These are phyloP conservation scores for Sacculina carcini DNA, from an alignment of 2,888 invertebrate genomes.

Conservation along the genomic window DNA sequence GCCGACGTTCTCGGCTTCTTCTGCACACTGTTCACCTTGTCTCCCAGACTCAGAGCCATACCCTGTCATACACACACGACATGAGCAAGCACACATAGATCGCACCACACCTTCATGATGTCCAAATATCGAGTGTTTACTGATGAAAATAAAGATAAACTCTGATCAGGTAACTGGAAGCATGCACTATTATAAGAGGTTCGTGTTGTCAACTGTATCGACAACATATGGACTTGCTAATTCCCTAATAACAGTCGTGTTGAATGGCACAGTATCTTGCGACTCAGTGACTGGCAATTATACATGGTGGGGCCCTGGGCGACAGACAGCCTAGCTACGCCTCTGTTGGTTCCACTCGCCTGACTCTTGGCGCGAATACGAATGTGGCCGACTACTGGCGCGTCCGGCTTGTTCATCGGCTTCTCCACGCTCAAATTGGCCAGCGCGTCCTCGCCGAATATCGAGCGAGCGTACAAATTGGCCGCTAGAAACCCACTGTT, in stretches of 20 bases:
- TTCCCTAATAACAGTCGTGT: no score
- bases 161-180: no score
- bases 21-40: slow-evolving; percentile 85
- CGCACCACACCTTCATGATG: not conserved
- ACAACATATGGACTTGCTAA: not conserved
- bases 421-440: slow-evolving; percentile 97
- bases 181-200: no score
- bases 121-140: not conserved
- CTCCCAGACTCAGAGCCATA: slow-evolving; percentile 93
- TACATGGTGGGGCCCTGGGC: no score
- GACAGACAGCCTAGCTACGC: not conserved
- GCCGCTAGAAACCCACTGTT: slow-evolving; percentile 99
- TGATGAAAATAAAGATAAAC: no score
- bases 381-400: slow-evolving; percentile 86
- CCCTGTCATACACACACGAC: slow-evolving; percentile 32
- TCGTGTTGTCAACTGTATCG: not conserved
- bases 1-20: slow-evolving; percentile 22
- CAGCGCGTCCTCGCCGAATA: slow-evolving; percentile 93
- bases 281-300: no score
- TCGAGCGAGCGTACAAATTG: slow-evolving; percentile 92
- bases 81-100: not conserved
- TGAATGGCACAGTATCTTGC: no score
- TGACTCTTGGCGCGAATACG: slow-evolving; percentile 95
- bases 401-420: slow-evolving; percentile 54
- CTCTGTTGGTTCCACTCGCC: slow-evolving; percentile 24